Evolutionary conservation across 2,888 invertebrate species (phyloP).

Genomic region (Apotomis capreana): DNA sequence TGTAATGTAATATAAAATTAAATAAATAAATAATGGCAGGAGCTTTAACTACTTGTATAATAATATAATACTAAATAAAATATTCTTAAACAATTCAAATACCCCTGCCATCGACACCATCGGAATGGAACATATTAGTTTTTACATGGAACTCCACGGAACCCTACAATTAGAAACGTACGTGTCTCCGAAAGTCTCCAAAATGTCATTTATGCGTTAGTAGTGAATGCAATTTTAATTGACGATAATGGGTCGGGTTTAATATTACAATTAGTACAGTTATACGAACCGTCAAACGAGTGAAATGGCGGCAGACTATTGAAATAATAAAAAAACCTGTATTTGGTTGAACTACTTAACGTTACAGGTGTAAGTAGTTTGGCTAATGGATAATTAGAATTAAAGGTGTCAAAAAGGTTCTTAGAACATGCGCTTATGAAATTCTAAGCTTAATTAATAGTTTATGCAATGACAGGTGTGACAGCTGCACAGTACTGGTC

Average conservation of each 20-base stretch:
- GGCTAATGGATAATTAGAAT: not conserved
- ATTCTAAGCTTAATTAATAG: too few relatives aligned
- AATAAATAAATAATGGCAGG: too few relatives aligned
- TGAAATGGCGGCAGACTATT: not conserved
- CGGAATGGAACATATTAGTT: too few relatives aligned
- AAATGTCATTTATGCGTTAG: constrained; percentile 4
- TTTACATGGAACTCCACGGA: not conserved
- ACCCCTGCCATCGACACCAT: too few relatives aligned
- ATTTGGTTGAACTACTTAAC: not conserved
- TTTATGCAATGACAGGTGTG: too few relatives aligned
- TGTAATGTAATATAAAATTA: too few relatives aligned
- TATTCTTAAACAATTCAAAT: too few relatives aligned
- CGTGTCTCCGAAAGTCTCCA: not conserved
- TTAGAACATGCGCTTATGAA: not conserved
- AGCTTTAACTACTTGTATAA: too few relatives aligned
- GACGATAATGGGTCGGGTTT: constrained; percentile 10
- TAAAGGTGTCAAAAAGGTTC: not conserved
- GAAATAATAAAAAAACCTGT: not conserved
- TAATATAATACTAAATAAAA: too few relatives aligned
- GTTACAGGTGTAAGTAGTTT: not conserved
- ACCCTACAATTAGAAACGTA: constrained; percentile 2
- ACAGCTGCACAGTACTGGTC: too few relatives aligned
- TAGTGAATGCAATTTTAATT: constrained; percentile 3
- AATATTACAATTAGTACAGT: constrained; percentile 22
- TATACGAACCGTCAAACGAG: not conserved